Percentiles rank a stretch among this genome's conserved stretches.
Conservation (phyloP, 2,113 vertebrate species). For the Ranitomeya variabilis region DNA sequence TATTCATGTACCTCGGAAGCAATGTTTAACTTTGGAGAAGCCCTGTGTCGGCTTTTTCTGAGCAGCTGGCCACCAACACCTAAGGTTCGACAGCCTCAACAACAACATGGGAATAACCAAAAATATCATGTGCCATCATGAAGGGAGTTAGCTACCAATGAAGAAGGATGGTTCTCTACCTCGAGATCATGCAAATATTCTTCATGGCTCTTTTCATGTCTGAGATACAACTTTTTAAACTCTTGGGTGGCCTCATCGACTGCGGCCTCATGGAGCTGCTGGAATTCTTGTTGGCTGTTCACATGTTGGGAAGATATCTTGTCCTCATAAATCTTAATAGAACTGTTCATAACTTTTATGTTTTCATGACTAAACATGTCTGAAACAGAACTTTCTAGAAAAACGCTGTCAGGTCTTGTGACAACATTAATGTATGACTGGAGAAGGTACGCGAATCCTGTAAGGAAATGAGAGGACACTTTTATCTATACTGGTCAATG, state of each 20-base stretch:
- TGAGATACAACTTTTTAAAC: not conserved
- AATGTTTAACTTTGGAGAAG: too few species aligned
- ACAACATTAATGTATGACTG: constrained; percentile 14
- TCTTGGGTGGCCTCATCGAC: not conserved
- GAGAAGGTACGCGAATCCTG: constrained; percentile 14
- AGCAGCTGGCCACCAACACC: too few species aligned
- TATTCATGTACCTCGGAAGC: too few species aligned
- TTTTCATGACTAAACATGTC: not conserved
- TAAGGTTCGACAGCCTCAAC: too few species aligned
- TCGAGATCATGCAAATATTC: not conserved
- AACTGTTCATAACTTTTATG: not conserved
- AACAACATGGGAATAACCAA: too few species aligned
- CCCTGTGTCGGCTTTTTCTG: too few species aligned
- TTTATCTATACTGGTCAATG: not conserved
- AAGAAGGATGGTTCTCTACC: not conserved
- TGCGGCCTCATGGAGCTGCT: not conserved
- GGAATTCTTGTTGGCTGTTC: constrained; percentile 14
- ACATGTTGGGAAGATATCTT: not conserved
- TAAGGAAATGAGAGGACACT: not conserved
- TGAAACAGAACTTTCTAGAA: not conserved
- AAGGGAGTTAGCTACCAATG: too few species aligned
- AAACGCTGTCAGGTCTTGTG: not conserved
- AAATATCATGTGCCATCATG: too few species aligned
- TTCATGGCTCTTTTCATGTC: not conserved
- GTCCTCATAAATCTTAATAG: not conserved